Conservation (phyloP, 2,113 vertebrate genomes). For the Clarias macrocephalus region DNA sequence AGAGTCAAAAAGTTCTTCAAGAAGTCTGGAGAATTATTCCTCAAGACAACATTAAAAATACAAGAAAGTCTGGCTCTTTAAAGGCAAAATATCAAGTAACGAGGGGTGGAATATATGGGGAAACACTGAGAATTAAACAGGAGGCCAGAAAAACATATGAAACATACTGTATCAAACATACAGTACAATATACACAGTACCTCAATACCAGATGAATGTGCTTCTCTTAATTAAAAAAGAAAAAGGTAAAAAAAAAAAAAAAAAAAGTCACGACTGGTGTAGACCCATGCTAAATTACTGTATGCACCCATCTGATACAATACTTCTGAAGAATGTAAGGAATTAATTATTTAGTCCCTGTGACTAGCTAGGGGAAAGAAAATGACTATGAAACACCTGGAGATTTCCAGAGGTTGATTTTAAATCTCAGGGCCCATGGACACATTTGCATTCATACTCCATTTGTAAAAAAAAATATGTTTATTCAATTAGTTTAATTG, state of each 20-base stretch:
- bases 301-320: too few relatives aligned
- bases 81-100: too few relatives aligned
- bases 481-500: not conserved
- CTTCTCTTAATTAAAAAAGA: too few relatives aligned
- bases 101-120: not conserved
- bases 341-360: too few relatives aligned
- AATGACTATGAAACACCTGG: not conserved
- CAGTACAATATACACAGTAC: not conserved
- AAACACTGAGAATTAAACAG: not conserved
- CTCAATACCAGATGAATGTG: not conserved
- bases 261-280: not conserved
- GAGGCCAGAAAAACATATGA: not conserved
- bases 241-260: too few relatives aligned
- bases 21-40: too few relatives aligned
- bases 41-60: too few relatives aligned
- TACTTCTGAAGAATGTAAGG: too few relatives aligned
- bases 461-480: not conserved
- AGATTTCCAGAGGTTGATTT: not conserved
- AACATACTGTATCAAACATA: not conserved
- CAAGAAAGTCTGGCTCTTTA: too few relatives aligned
- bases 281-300: not conserved
- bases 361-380: not conserved
- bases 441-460: not conserved
- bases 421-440: not conserved
- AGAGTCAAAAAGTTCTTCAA: too few relatives aligned